Base-by-base conservation (phyloP, 2,888 invertebrate species). In the Artemia sp. region DNA sequence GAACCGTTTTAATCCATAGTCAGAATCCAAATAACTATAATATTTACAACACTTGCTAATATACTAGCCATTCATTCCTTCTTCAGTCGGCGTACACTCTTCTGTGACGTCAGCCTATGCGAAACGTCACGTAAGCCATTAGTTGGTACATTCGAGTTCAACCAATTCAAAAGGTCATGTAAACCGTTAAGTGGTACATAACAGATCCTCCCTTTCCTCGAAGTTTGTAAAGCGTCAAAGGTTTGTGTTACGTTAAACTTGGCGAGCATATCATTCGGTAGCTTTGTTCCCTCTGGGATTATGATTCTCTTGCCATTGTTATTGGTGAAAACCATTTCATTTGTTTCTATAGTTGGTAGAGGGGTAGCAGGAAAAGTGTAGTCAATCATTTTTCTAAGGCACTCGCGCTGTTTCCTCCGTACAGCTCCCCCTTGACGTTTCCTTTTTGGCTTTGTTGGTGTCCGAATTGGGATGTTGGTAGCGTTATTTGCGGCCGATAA, bases 181-280 rank as follows among this genome's bases (percentile, higher is more conserved):
- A 19, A 19, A 19, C 19, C 19, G 19, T 19, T 19, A 19, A 19
- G 4, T n/a, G 58, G 58, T 14, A n/a, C 58, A 58, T 58, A 58
- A 58, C 58, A 58, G 14, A n/a, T 58, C 58, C 58, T 58, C 58
- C 58, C 58, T 58, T 58, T 58, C 8, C 58, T 58, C 58, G 58
- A 14, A 58, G 58, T 58, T 58, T 58, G 58, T n/a, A 58, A 14
- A 58, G 58, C 58, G 12, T 58, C n/a, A 58, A 12, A 58, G 58
- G 58, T 58, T 58, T 58, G 58, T 4, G 58, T 58, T 58, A 58
- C 14, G 58, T 58, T 8, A 14, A 58, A 58, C 58, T 58, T 58
- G 58, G 58, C 14, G 58, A 58, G 58, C 58, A 58, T 58, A 14
- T 58, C 58, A 14, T 14, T 58, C n/a, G 58, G 14, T 58, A 58